phyloP scores from a whole-genome alignment of 2,113 vertebrate genomes.

The Noturus placidus region DNA sequence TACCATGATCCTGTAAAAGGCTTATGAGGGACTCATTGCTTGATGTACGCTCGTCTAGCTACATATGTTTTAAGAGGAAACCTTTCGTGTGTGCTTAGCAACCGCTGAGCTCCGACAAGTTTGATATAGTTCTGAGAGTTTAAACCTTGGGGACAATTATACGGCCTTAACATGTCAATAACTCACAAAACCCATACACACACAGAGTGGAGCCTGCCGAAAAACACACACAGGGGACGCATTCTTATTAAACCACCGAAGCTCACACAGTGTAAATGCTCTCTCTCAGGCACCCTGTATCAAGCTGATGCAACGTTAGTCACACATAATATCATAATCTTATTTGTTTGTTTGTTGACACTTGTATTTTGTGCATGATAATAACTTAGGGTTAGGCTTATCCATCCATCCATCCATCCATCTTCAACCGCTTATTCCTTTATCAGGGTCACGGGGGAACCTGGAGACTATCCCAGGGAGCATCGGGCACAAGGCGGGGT shows the following conservation, averaged over 20 bases:
- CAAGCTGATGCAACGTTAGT: neutral
- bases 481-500: no score
- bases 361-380: neutral
- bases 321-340: neutral
- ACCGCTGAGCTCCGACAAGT: neutral
- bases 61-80: neutral
- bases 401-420: no score
- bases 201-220: neutral
- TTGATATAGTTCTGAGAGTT: neutral
- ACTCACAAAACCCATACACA: neutral
- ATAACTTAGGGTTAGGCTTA: neutral
- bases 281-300: neutral
- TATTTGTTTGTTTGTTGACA: neutral
- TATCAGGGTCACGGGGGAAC: no score
- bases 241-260: neutral
- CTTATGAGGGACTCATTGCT: neutral
- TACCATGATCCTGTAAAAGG: neutral
- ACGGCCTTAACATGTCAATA: neutral
- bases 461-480: no score
- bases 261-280: neutral
- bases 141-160: conserved; percentile 8
- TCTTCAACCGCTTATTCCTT: no score
- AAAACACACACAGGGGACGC: neutral
- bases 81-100: neutral
- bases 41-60: neutral